Conservation (phyloP, 2,113 vertebrate genomes). For the Stercorarius parasiticus region DNA sequence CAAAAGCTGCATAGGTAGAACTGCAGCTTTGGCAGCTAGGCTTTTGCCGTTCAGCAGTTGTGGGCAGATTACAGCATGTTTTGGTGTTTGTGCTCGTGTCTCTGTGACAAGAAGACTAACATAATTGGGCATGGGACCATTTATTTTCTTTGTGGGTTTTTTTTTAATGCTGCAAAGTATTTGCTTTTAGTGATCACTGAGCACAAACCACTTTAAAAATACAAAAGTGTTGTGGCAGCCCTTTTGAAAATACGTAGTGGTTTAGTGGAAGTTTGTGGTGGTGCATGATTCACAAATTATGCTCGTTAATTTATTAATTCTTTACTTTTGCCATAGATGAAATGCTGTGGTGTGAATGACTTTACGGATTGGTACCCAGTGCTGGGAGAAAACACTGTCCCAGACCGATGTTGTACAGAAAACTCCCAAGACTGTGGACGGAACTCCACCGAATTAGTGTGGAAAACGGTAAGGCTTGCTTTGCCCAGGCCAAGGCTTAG, state of each 20-base stretch:
- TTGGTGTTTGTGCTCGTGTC: neutral
- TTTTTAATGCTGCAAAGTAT: neutral
- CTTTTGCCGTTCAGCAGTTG: neutral
- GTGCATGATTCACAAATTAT: neutral
- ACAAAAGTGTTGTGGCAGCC: neutral
- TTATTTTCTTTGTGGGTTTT: neutral
- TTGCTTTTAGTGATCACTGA: neutral
- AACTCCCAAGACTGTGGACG: constrained; percentile 94
- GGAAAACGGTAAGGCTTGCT: constrained; percentile 81
- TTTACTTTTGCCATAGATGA: constrained; percentile 80
- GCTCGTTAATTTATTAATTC: neutral
- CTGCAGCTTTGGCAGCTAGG: neutral
- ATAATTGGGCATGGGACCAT: neutral
- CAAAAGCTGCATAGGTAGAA: neutral
- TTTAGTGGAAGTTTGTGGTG: neutral
- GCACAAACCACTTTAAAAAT: neutral
- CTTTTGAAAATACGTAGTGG: neutral
- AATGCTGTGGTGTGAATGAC: constrained; percentile 92
- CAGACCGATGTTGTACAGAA: constrained; percentile 95
- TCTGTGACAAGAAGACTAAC: neutral
- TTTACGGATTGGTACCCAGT: constrained; percentile 92
- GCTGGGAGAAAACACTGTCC: constrained; percentile 88
- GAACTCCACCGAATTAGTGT: constrained; percentile 87
- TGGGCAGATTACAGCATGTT: neutral
- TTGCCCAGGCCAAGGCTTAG: neutral